Evolutionary conservation across 2,797 vertebrate species (phyloP).

Genomic region (Sphenopsis melanotis): DNA sequence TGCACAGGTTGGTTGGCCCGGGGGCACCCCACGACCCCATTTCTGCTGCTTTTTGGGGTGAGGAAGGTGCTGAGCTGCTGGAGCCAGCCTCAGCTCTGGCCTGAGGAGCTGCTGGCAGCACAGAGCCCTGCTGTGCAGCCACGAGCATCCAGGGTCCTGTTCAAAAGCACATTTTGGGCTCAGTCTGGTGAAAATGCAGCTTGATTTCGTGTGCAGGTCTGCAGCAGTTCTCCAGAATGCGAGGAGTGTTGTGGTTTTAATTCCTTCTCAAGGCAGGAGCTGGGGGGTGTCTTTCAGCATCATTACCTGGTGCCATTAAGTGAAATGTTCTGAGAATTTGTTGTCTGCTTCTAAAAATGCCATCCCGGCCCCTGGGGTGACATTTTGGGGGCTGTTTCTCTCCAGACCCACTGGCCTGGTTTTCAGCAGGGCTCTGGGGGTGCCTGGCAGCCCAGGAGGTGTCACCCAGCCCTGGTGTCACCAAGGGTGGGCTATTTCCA

Average conservation of each 20-base stretch:
- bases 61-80: not conserved
- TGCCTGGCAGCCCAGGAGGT: not conserved
- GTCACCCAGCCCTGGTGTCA: not conserved
- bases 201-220: not conserved
- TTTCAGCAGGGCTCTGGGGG: not conserved
- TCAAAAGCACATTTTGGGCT: not conserved
- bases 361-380: not conserved
- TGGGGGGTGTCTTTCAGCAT: conserved; percentile 25
- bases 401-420: not conserved
- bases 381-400: not conserved
- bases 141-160: not conserved
- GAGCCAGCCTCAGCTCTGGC: not conserved
- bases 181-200: not conserved
- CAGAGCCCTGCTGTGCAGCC: not conserved
- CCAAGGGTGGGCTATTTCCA: fast-evolving
- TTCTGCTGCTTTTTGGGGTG: not conserved
- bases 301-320: conserved; percentile 47
- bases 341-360: not conserved
- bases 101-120: not conserved
- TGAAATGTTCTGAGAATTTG: not conserved
- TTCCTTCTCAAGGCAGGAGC: not conserved
- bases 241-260: conserved; percentile 5
- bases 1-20: fast-evolving
- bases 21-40: fast-evolving
- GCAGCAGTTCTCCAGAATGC: not conserved